phyloP scores from a whole-genome alignment of 2,113 vertebrate species.

The Serinus canaria region DNA sequence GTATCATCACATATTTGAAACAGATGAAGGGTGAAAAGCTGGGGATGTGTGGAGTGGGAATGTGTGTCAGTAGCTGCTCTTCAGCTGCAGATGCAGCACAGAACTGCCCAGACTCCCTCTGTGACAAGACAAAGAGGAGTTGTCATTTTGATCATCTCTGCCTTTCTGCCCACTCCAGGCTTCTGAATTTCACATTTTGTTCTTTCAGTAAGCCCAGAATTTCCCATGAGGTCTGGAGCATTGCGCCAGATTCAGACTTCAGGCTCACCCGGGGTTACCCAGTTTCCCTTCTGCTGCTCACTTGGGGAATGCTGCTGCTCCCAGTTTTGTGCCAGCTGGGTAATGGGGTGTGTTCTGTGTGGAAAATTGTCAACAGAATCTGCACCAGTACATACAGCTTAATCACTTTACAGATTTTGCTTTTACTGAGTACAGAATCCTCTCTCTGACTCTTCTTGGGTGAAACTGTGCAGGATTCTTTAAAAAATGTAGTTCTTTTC shows the following conservation, averaged over 20 bases:
- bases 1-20: background rate
- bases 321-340: background rate
- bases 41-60: background rate
- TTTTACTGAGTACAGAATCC: background rate
- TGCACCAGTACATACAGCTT: background rate
- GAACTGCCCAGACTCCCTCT: background rate
- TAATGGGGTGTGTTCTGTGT: background rate
- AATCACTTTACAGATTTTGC: background rate
- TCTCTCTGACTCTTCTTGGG: background rate
- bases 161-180: background rate
- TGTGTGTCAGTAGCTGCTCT: background rate
- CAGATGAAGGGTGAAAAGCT: background rate
- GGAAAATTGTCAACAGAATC: background rate
- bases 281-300: background rate
- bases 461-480: background rate
- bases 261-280: background rate
- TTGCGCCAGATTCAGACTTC: background rate
- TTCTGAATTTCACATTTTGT: background rate
- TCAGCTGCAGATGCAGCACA: background rate
- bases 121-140: background rate
- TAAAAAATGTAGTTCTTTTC: background rate
- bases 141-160: background rate
- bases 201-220: background rate
- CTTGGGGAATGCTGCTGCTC: background rate
- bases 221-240: background rate